These are phyloP conservation scores for Lutraria lutraria DNA, from an alignment of 2,888 invertebrate species.

Conservation along the genomic window DNA sequence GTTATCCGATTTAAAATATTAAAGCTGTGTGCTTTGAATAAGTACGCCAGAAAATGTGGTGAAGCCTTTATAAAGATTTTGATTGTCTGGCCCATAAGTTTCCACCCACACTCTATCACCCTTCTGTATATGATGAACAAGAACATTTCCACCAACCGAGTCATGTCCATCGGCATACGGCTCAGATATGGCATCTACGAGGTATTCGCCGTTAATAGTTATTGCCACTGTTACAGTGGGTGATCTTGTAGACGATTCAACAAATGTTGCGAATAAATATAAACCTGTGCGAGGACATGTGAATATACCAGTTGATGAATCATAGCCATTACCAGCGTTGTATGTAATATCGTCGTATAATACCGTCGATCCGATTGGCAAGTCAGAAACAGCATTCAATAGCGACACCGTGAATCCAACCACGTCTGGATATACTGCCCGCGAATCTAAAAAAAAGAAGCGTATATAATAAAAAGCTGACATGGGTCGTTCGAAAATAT, in stretches of 20 bases:
- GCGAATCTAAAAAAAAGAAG: conserved; percentile 6
- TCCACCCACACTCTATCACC: conserved; percentile 36
- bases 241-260: background rate
- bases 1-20: too few relatives aligned
- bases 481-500: too few relatives aligned
- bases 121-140: conserved; percentile 8
- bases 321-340: conserved; percentile 35
- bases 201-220: background rate
- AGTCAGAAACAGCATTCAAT: background rate
- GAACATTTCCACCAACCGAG: conserved; percentile 19
- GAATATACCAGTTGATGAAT: conserved; percentile 29
- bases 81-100: conserved; percentile 11
- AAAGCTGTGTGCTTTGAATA: conserved; percentile 31
- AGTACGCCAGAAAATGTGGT: conserved; percentile 30
- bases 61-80: conserved; percentile 9
- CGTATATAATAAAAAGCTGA: too few relatives aligned
- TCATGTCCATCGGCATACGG: background rate
- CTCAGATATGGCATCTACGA: background rate
- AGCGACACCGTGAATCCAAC: conserved; percentile 9
- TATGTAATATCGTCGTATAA: conserved; percentile 4
- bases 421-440: background rate
- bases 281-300: conserved; percentile 35
- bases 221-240: background rate
- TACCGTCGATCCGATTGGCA: conserved; percentile 25
- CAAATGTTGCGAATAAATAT: conserved; percentile 15